Conservation (phyloP, 2,113 vertebrate genomes). For the Carettochelys insculpta region DNA sequence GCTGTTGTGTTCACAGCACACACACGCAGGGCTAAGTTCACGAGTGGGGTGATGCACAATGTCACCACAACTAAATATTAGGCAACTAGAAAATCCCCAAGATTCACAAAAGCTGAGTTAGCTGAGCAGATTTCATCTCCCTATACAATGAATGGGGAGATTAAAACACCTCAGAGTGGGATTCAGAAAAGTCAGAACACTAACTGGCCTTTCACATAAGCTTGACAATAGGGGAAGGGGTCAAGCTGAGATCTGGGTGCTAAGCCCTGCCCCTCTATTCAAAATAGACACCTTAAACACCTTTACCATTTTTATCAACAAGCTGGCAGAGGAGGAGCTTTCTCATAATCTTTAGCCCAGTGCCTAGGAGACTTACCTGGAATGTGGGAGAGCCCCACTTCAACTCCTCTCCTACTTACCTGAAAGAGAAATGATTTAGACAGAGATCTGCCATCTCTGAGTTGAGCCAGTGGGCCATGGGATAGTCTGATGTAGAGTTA, state of each 20-base stretch:
- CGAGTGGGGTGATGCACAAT: too few relatives aligned
- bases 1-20: too few relatives aligned
- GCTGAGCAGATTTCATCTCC: background rate
- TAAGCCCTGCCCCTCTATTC: background rate
- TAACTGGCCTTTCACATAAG: background rate
- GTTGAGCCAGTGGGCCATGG: background rate
- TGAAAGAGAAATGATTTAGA: background rate
- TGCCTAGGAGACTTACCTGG: background rate
- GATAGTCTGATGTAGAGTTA: too few relatives aligned
- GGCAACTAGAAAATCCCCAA: background rate
- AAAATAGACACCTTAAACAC: background rate
- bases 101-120: background rate
- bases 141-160: background rate
- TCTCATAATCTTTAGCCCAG: background rate
- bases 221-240: background rate
- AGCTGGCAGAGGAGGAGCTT: background rate
- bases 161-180: background rate
- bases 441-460: background rate
- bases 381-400: background rate
- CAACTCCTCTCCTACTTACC: background rate
- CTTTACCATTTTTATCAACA: too few relatives aligned
- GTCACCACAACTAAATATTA: background rate
- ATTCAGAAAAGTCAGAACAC: background rate
- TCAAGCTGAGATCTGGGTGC: background rate
- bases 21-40: too few relatives aligned